Conservation (phyloP, 2,113 vertebrate genomes). For the Gnathonemus echidnorhynchus region DNA sequence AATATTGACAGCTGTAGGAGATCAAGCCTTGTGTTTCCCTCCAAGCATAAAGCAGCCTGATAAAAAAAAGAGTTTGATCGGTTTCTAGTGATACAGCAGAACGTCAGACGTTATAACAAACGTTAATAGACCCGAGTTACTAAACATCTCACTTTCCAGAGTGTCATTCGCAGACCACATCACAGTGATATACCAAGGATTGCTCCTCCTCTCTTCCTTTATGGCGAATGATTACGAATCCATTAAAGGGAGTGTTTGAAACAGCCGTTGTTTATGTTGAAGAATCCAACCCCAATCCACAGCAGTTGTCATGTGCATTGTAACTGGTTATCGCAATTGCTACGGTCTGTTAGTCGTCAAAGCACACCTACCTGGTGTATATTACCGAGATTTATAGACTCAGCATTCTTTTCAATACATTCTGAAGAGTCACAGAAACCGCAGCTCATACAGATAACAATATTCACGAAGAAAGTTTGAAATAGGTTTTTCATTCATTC, state of each 20-base stretch:
- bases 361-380: neutral
- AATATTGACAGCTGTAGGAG: neutral
- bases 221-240: slow-evolving; percentile 13
- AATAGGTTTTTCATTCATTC: neutral
- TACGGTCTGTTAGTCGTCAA: neutral
- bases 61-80: neutral
- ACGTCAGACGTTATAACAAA: neutral
- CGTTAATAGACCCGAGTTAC: neutral
- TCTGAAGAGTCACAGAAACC: neutral
- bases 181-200: neutral
- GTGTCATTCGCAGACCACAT: slow-evolving; percentile 5
- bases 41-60: neutral
- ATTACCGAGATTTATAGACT: neutral
- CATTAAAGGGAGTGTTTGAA: slow-evolving; percentile 7
- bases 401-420: neutral
- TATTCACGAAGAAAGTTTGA: neutral
- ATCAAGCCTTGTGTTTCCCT: neutral
- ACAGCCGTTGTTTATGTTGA: neutral
- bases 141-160: slow-evolving; percentile 16
- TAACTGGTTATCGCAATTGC: neutral
- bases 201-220: slow-evolving; percentile 18
- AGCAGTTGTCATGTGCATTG: neutral
- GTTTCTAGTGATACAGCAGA: neutral
- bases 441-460: neutral
- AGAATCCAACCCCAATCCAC: neutral